A percentile compares a stretch with the other conserved stretches of the same genome.
Conservation (phyloP, 2,888 invertebrate species). For the Brachypterus glaber region DNA sequence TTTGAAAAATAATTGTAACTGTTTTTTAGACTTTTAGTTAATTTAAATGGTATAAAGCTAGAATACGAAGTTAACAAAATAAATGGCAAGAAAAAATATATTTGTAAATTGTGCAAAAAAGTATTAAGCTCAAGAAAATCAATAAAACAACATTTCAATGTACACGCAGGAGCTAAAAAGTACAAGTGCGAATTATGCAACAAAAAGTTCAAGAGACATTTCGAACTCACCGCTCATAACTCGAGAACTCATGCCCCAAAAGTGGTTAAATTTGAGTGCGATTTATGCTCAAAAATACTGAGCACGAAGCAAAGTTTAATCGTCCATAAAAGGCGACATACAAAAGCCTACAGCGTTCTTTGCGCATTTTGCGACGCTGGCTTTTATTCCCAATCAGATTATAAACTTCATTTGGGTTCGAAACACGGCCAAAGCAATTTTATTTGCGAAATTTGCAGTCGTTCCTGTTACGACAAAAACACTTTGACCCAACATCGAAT, state of each 20-base stretch:
- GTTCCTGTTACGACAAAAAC: constrained; percentile 25
- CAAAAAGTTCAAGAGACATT: constrained; percentile 20
- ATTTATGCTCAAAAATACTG: constrained; percentile 49
- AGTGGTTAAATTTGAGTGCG: constrained; percentile 35
- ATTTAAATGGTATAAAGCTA: not conserved
- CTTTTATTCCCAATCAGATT: constrained; percentile 20
- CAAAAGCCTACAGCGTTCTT: not conserved
- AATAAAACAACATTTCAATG: constrained; percentile 17
- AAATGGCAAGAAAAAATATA: constrained; percentile 43
- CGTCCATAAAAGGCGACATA: not conserved
- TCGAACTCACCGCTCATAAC: constrained; percentile 18
- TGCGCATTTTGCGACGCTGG: constrained; percentile 25
- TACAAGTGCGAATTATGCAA: constrained; percentile 15
- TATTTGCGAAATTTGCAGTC: constrained; percentile 25
- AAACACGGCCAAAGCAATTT: constrained; percentile 13
- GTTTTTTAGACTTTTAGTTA: too few relatives aligned
- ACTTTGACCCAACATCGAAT: constrained; percentile 24
- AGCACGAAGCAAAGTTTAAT: constrained; percentile 22
- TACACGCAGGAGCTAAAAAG: constrained; percentile 13
- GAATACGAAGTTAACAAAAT: constrained; percentile 7
- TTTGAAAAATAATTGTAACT: too few relatives aligned
- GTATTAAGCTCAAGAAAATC: constrained; percentile 48
- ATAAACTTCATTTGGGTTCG: constrained; percentile 1
- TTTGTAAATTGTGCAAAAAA: constrained; percentile 45
- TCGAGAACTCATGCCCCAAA: constrained; percentile 17